A percentile compares a stretch with the other conserved stretches of the same genome.
These are phyloP conservation scores for Drosophila ironensis DNA, from an alignment of 1,140 invertebrate species.

Conservation along the genomic window DNA sequence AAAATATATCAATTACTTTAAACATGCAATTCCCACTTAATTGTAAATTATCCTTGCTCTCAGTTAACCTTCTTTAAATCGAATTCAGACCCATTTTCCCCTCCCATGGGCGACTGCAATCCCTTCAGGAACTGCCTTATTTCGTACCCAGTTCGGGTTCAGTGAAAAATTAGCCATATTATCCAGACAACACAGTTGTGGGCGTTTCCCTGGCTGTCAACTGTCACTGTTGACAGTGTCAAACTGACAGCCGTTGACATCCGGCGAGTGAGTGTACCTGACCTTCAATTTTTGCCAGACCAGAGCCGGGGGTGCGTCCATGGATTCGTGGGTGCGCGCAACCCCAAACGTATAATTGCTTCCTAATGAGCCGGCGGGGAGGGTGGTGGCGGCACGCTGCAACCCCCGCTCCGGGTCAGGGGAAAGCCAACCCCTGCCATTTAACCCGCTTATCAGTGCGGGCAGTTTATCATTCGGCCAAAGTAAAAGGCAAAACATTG, in stretches of 20 bases:
- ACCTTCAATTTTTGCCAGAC: constrained; percentile 56
- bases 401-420: constrained; percentile 7
- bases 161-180: constrained; percentile 66
- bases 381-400: background rate
- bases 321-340: constrained; percentile 44
- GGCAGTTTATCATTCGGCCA: constrained; percentile 68
- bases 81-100: background rate
- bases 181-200: constrained; percentile 62
- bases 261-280: constrained; percentile 64
- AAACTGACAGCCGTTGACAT: constrained; percentile 58
- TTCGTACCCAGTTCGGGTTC: background rate
- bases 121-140: constrained; percentile 4
- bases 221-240: constrained; percentile 52
- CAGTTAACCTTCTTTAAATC: background rate
- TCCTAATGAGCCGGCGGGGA: constrained; percentile 63
- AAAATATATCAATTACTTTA: background rate
- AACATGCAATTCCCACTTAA: too few relatives aligned
- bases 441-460: constrained; percentile 42
- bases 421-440: background rate
- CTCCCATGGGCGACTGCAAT: background rate
- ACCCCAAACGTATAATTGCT: constrained; percentile 71
- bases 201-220: constrained; percentile 55
- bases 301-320: constrained; percentile 23
- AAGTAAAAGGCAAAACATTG: constrained; percentile 53
- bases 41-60: too few relatives aligned